Percentiles rank a stretch among this genome's conserved stretches.
Evolutionary conservation across 2,888 invertebrate species (phyloP).

Genomic region (Macropis europaea): DNA sequence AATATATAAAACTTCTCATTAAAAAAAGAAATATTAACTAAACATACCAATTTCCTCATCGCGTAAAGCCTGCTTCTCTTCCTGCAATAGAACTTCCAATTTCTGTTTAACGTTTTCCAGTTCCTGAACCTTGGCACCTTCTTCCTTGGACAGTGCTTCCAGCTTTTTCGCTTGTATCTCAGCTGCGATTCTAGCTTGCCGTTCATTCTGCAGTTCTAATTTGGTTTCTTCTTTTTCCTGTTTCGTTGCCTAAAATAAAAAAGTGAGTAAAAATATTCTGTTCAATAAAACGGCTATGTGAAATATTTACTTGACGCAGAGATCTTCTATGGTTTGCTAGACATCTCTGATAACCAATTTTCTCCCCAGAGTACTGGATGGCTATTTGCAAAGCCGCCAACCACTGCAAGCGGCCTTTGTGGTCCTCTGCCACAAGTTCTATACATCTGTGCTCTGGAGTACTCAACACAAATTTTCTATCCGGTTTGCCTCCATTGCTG

Average conservation of each 20-base stretch:
- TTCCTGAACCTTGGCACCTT: constrained; percentile 87
- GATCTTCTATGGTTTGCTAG: constrained; percentile 82
- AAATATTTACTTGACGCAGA: constrained; percentile 78
- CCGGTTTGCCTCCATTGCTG: constrained; percentile 81
- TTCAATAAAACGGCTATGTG: neutral
- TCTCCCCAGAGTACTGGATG: constrained; percentile 85
- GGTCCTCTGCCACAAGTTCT: constrained; percentile 88
- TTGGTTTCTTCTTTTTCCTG: constrained; percentile 72
- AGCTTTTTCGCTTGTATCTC: constrained; percentile 84
- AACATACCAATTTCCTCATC: constrained; percentile 92
- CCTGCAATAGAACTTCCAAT: constrained; percentile 87
- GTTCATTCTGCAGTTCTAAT: constrained; percentile 70
- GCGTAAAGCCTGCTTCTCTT: constrained; percentile 91
- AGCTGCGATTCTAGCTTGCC: constrained; percentile 81
- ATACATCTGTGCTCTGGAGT: constrained; percentile 86
- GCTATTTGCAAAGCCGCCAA: constrained; percentile 88
- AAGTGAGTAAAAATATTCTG: neutral
- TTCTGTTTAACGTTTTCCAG: constrained; percentile 86
- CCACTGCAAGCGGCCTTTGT: constrained; percentile 89
- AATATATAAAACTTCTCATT: too few relatives aligned
- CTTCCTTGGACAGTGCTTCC: constrained; percentile 86
- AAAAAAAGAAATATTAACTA: too few relatives aligned
- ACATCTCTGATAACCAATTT: constrained; percentile 86
- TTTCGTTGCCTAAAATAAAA: constrained; percentile 61
- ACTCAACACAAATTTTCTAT: constrained; percentile 85